Percentiles rank a stretch among this genome's conserved stretches.
phyloP scores from a whole-genome alignment of 2,113 vertebrate species.

The Phoenicopterus ruber region DNA sequence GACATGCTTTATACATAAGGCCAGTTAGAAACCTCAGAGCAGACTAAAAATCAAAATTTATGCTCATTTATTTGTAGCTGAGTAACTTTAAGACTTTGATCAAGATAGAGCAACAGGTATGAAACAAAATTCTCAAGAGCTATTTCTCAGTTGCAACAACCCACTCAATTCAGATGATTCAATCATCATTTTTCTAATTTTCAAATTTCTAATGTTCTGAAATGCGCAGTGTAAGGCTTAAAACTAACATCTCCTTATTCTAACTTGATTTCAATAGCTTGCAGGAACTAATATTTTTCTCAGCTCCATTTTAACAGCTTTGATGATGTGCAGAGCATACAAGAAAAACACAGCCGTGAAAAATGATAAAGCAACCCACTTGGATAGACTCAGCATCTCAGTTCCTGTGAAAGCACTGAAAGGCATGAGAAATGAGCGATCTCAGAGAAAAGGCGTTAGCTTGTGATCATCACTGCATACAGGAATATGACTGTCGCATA shows the following conservation, averaged over 20 bases:
- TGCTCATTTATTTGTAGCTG: constrained; percentile 41
- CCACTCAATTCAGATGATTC: constrained; percentile 26
- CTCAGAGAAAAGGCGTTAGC: neutral
- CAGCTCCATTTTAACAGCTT: constrained; percentile 31
- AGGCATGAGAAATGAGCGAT: neutral
- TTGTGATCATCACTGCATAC: neutral
- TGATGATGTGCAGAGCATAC: neutral
- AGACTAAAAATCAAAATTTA: constrained; percentile 10
- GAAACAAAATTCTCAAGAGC: constrained; percentile 40
- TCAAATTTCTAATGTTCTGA: constrained; percentile 17
- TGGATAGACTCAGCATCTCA: neutral
- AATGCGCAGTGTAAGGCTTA: constrained; percentile 28
- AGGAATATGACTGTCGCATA: neutral
- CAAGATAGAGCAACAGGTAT: constrained; percentile 36
- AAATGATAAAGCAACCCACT: constrained; percentile 1
- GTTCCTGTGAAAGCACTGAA: constrained; percentile 7
- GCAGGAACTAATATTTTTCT: constrained; percentile 27
- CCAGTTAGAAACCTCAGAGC: neutral
- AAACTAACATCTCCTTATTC: constrained; percentile 51
- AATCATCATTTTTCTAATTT: constrained; percentile 43
- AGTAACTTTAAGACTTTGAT: constrained; percentile 55
- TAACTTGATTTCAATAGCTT: constrained; percentile 40
- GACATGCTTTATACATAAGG: neutral
- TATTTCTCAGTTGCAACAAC: constrained; percentile 38
- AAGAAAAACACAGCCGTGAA: constrained; percentile 21